Conservation (phyloP, 2,113 vertebrate genomes). For the Gymnarchus niloticus region DNA sequence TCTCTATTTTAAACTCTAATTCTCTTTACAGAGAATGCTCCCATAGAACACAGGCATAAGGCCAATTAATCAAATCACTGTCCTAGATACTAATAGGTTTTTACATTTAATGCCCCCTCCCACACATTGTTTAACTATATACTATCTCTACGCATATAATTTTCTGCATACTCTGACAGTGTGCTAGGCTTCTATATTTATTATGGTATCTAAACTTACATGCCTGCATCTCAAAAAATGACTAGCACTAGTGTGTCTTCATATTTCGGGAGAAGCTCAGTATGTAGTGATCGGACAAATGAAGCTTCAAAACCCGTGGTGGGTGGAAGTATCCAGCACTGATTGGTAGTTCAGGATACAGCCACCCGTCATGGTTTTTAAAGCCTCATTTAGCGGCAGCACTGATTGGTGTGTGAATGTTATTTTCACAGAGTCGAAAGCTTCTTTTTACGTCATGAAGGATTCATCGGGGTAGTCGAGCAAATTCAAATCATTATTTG, state of each 20-base stretch:
- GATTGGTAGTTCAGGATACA: too few relatives aligned
- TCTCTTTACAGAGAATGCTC: constrained; percentile 45
- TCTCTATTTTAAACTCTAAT: constrained; percentile 53
- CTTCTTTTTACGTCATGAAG: not conserved
- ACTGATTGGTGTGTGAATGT: too few relatives aligned
- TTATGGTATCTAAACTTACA: not conserved
- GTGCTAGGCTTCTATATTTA: not conserved
- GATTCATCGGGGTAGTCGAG: not conserved
- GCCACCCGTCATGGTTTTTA: too few relatives aligned
- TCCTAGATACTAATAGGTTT: constrained; percentile 51
- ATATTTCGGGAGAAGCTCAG: not conserved
- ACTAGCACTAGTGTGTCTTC: not conserved
- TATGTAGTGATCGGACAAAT: too few relatives aligned
- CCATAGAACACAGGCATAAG: constrained; percentile 51
- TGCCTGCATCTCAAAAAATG: not conserved
- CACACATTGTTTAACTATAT: constrained; percentile 20
- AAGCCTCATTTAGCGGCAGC: too few relatives aligned
- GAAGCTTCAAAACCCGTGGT: too few relatives aligned
- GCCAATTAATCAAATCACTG: constrained; percentile 65
- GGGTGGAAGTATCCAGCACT: too few relatives aligned
- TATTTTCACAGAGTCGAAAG: not conserved
- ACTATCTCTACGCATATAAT: not conserved
- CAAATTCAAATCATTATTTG: not conserved
- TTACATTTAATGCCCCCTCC: constrained; percentile 17
- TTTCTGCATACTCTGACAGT: not conserved